Base-by-base conservation (phyloP, 1,140 invertebrate species). In the Steinernema feltiae region DNA sequence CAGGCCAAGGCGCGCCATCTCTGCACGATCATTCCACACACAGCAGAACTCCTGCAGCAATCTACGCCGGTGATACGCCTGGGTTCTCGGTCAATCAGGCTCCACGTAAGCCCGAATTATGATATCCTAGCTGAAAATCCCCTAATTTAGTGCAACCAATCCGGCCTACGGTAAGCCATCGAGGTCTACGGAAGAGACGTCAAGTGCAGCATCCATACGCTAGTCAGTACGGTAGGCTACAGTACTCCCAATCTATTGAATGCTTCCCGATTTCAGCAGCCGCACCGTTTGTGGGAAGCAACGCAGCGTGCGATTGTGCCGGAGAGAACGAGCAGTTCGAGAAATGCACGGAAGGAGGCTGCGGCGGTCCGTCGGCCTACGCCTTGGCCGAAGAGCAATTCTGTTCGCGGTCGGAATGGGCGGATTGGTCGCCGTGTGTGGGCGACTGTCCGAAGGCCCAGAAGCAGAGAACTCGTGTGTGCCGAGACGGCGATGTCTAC, bases 141-240 rank as follows among this genome's bases (percentile, higher is more conserved):
- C 7, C 3, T 27, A 27, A 3, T 63, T 63, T 63, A 63, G 53
- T 63, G 24, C 53, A 63, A 27, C 76, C 76, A 0, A 77, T 77
- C n/a, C 69, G 73, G 24, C 76, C 76, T 31, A 72, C 70, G 15
- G 75, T 75, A 35, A 74, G 73, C 24, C 76, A 77, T 69, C 32
- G 76, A 30, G 76, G 53, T 15, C 53, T 3, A 7, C 12, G 53
- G 53, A 63, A 21, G 53, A 12, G 53, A 27, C 7, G 53, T 3
- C 53, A 63, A 21, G 24, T 27, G 2, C 15, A 15, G 24, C 53
- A 63, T 3, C 24, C 53, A 3, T 63, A n/a, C n/a, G n/a, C 24
- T 27, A 63, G 53, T 21, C 53, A 63, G 53, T 63, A 63, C 53
- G 53, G 53, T 63, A 63, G 7, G 53, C 7, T 63, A n/a, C n/a